Evolutionary conservation across 2,888 invertebrate species (phyloP).

Genomic region (Choristoneura rosaceana): DNA sequence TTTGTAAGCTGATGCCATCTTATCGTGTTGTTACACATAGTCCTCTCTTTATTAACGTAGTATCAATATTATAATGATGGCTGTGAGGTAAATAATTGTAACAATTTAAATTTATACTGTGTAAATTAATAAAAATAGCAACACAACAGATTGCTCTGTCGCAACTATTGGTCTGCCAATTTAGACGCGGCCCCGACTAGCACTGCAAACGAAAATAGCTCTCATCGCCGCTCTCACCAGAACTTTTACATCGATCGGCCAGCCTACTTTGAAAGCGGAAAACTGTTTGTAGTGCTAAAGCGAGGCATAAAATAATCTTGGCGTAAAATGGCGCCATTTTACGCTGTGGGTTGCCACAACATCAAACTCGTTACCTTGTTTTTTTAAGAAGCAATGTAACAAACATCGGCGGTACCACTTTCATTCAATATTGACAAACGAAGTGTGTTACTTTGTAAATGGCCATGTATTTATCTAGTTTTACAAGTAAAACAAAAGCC

Average conservation of each 20-base stretch:
- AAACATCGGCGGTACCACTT: not conserved
- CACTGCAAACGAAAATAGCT: slow-evolving; percentile 45
- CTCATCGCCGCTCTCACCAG: not conserved
- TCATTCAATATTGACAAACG: not conserved
- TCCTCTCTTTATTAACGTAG: slow-evolving; percentile 83
- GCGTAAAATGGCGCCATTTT: slow-evolving; percentile 57
- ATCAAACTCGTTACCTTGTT: slow-evolving; percentile 34
- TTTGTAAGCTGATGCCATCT: slow-evolving; percentile 82
- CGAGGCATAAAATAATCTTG: slow-evolving; percentile 56
- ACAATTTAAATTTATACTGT: slow-evolving; percentile 84
- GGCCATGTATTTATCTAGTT: too few species aligned
- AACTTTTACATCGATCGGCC: not conserved
- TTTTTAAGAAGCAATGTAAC: not conserved
- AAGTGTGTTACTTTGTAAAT: not conserved
- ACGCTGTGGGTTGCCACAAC: slow-evolving; percentile 69
- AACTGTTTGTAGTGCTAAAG: slow-evolving; percentile 59
- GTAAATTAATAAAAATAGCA: slow-evolving; percentile 78
- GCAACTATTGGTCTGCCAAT: slow-evolving; percentile 59
- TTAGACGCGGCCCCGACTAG: slow-evolving; percentile 47
- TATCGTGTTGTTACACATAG: slow-evolving; percentile 79
- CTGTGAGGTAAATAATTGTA: slow-evolving; percentile 84
- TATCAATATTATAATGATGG: slow-evolving; percentile 85
- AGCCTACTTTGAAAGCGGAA: not conserved
- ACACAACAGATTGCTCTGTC: slow-evolving; percentile 66
- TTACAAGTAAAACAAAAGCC: too few species aligned